phyloP scores from a whole-genome alignment of 2,797 vertebrate species.

The Chaetophractus vellerosus region DNA sequence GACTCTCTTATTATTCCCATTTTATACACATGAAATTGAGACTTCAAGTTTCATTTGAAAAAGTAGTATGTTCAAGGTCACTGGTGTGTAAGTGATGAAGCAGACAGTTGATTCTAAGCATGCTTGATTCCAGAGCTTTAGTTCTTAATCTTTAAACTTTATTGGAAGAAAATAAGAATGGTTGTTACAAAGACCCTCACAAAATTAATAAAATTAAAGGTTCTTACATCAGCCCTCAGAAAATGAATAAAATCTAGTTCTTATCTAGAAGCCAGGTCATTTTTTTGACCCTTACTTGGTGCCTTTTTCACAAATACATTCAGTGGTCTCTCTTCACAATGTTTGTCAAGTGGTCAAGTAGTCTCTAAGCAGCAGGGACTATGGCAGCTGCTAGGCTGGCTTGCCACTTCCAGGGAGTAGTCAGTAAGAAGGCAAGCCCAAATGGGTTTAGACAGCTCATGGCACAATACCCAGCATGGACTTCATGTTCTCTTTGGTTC shows the following conservation, averaged over 20 bases:
- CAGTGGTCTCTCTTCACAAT: accelerated
- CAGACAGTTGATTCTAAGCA: too few relatives aligned
- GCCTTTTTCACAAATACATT: background rate
- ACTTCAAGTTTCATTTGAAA: too few relatives aligned
- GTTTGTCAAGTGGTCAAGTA: background rate
- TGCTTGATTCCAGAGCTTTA: background rate
- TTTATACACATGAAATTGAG: background rate
- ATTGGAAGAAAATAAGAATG: background rate
- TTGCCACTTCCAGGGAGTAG: background rate
- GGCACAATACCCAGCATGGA: accelerated
- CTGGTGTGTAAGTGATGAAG: accelerated
- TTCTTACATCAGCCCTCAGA: accelerated
- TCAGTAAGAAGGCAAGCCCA: accelerated
- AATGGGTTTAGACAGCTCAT: background rate
- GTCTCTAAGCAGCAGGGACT: too few relatives aligned
- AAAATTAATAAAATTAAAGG: background rate
- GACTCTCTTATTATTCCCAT: background rate
- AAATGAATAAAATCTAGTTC: background rate
- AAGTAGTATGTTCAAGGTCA: background rate
- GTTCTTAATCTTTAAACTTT: background rate
- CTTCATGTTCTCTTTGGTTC: accelerated
- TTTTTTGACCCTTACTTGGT: too few relatives aligned
- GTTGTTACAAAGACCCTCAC: accelerated
- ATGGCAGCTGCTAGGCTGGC: background rate
- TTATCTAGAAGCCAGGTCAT: background rate